Conservation (phyloP, 2,113 vertebrate genomes). For the Chionodraco myersi region DNA sequence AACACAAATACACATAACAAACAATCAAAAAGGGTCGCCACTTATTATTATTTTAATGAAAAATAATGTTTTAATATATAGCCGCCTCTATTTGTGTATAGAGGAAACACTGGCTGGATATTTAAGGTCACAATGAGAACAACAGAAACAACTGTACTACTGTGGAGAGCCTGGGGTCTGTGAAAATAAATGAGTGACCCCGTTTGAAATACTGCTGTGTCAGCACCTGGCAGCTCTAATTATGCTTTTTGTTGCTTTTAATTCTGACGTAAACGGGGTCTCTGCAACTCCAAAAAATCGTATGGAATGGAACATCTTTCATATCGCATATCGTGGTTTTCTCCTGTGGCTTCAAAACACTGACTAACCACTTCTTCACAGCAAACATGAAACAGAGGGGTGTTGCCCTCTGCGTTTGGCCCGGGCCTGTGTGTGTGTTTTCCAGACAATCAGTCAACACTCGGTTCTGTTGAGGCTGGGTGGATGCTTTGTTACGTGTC, state of each 20-base stretch:
- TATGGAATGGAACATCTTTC: constrained; percentile 1
- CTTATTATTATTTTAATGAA: no score
- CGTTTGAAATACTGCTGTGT: constrained; percentile 24
- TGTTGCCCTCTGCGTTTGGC: constrained; percentile 25
- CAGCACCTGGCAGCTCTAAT: constrained; percentile 16
- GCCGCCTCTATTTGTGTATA: no score
- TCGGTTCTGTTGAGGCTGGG: not conserved
- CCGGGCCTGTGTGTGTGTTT: not conserved
- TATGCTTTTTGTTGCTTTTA: constrained; percentile 10
- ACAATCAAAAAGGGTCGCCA: no score
- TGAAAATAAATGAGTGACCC: not conserved
- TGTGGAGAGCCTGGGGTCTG: constrained; percentile 1
- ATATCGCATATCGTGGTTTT: not conserved
- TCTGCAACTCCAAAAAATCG: not conserved
- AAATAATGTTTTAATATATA: no score
- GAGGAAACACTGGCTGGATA: not conserved
- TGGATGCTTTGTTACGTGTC: constrained; percentile 3
- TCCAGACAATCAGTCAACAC: constrained; percentile 17
- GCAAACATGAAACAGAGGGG: constrained; percentile 5
- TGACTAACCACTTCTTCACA: not conserved
- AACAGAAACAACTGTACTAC: constrained; percentile 1
- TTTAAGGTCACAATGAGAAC: not conserved
- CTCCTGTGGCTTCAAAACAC: not conserved
- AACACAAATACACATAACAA: no score
- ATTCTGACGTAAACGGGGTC: not conserved